These are phyloP conservation scores for Enteromius treurensis DNA, from an alignment of 2,797 vertebrate genomes.

Conservation along the genomic window DNA sequence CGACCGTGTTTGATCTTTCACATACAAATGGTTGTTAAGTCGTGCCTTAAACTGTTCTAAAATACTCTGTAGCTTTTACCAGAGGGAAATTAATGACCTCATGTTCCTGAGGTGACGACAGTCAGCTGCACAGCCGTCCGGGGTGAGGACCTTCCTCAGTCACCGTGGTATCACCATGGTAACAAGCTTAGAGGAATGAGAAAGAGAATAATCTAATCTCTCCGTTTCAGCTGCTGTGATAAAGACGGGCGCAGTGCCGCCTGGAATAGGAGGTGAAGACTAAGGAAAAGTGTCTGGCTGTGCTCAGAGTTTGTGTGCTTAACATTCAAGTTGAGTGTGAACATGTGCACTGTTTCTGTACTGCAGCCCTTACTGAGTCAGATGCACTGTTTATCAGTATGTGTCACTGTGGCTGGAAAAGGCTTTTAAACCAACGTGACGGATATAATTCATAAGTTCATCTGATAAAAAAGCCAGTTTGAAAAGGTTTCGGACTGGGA, in stretches of 20 bases:
- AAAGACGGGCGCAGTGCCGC: conserved; percentile 55
- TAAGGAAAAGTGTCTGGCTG: conserved; percentile 34
- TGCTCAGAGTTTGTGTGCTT: conserved; percentile 40
- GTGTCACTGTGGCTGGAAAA: conserved; percentile 15
- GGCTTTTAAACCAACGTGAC: not conserved
- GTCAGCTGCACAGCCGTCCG: conserved; percentile 58
- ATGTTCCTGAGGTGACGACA: conserved; percentile 63
- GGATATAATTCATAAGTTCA: conserved; percentile 14
- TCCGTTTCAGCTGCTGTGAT: conserved; percentile 74
- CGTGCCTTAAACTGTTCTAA: conserved; percentile 39
- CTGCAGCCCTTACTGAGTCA: conserved; percentile 26
- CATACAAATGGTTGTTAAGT: conserved; percentile 41
- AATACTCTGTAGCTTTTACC: conserved; percentile 49
- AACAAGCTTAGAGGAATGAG: conserved; percentile 79
- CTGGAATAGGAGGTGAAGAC: conserved; percentile 38
- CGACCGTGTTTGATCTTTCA: conserved; percentile 42
- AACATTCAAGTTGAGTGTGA: conserved; percentile 47
- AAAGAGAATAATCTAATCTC: conserved; percentile 80
- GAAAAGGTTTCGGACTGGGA: not conserved
- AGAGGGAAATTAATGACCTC: conserved; percentile 61
- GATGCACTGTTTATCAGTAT: conserved; percentile 35
- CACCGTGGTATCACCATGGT: conserved; percentile 74
- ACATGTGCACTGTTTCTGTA: conserved; percentile 20
- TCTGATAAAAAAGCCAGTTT: not conserved
- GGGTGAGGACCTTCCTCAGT: conserved; percentile 64